Base-by-base conservation (phyloP, 2,797 vertebrate species). In the Martes flavigula region DNA sequence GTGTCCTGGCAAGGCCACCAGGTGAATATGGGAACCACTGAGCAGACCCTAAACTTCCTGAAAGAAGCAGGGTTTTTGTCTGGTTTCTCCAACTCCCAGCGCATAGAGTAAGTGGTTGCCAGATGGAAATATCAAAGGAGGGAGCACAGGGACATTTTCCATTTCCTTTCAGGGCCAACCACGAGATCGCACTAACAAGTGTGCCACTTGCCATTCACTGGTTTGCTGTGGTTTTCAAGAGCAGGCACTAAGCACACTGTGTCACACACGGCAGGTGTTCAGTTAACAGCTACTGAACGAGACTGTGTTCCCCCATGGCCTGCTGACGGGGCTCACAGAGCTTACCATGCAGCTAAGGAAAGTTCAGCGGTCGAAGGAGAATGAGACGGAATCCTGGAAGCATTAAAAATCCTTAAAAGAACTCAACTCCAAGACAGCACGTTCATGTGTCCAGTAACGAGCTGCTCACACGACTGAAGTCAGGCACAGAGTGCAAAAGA, bases 281-380 rank as follows among this genome's bases (percentile, higher is more conserved):
- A 35, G 2, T 5, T 15, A 60, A 32, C 0, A 40, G 0, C 30
- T 3, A 30, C 21, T 2, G 7, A 62, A 27, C 32, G 30, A 4
- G 1, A 48, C 8, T 30, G 4, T 18, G 5, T 4, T 68, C 43
- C 90, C 40, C 10, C 6, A 17, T 21, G 64, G 15, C 3, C 48
- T 46, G 17, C 7, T 5, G 9, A 30, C 0, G 5, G 5, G 14
- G 32, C 18, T 12, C 17, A 11, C 2, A 83, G 81, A 30, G 32
- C 35, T 77, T 23, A 35, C 60, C 6, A 1, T 0, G 17, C 0
- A 5, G 48, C 30, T 54, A 38, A 32, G 56, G 12, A 38, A 77
- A 88, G 56, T 64, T 90, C 78, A 10, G 0, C n/a, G 64, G 70
- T 48, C n/a, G 15, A 90, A 64, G 43, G 23, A 23, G 11, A 81